phyloP scores from a whole-genome alignment of 2,888 invertebrate genomes.

The Ephialtes manifestator region DNA sequence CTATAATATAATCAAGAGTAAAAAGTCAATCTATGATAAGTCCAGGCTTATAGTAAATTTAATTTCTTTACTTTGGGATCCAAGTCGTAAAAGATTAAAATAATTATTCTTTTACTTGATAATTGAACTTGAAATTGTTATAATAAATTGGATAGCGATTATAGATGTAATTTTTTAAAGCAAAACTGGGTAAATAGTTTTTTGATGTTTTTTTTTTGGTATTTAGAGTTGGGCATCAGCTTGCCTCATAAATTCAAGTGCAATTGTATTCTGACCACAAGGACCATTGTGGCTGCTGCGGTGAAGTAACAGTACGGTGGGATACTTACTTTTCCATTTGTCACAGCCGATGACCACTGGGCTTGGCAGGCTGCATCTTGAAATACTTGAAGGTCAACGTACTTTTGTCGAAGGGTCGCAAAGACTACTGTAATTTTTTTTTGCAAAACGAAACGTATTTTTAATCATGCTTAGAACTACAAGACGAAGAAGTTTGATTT shows the following conservation, averaged over 20 bases:
- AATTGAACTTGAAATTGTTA: neutral
- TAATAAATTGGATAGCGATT: neutral
- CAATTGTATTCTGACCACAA: slow-evolving; percentile 60
- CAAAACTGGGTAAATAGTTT: neutral
- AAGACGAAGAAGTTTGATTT: too few relatives aligned
- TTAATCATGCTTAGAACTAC: too few relatives aligned
- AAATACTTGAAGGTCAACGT: slow-evolving; percentile 48
- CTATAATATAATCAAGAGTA: neutral
- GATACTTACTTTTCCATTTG: slow-evolving; percentile 43
- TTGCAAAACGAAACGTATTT: too few relatives aligned
- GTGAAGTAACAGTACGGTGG: slow-evolving; percentile 33
- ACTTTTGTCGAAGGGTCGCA: neutral
- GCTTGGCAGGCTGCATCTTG: slow-evolving; percentile 12
- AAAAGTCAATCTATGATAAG: neutral
- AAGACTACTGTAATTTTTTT: neutral
- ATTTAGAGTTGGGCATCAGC: slow-evolving; percentile 9
- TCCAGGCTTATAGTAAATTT: neutral
- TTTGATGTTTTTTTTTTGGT: neutral
- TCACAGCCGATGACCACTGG: slow-evolving; percentile 44
- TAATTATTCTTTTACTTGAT: neutral
- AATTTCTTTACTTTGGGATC: neutral
- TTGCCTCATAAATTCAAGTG: slow-evolving; percentile 61
- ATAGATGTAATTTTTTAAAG: neutral
- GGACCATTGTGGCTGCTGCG: slow-evolving; percentile 61
- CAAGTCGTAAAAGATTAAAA: neutral